Conservation (phyloP, 2,113 vertebrate species). For the Manacus vitellinus region DNA sequence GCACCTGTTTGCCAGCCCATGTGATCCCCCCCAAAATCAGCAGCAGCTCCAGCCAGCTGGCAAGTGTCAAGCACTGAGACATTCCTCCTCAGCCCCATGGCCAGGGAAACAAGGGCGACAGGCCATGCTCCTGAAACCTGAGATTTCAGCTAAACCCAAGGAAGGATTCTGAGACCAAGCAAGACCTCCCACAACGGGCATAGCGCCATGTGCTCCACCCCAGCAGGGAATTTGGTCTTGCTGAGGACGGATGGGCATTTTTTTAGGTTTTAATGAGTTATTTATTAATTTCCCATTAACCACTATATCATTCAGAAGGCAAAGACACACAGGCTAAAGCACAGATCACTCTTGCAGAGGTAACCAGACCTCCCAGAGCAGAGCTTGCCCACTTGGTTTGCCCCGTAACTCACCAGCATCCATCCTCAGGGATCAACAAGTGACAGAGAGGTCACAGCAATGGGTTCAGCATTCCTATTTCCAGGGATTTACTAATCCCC, state of each 20-base stretch:
- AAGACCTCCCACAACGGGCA: not conserved
- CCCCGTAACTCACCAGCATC: not conserved
- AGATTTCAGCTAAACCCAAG: not conserved
- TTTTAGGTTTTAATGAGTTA: not conserved
- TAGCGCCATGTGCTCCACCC: accelerated
- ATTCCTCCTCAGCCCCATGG: not conserved
- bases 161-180: not conserved
- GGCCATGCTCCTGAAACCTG: not conserved
- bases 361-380: not conserved
- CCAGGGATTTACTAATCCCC: not conserved
- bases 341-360: not conserved
- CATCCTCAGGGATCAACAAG: not conserved
- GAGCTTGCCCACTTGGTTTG: not conserved
- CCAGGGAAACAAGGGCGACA: not conserved
- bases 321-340: not conserved
- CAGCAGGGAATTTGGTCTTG: not conserved
- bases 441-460: not conserved
- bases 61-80: not conserved
- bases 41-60: not conserved
- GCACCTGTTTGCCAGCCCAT: not conserved
- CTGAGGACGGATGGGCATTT: not conserved
- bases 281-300: not conserved
- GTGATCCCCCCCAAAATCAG: not conserved
- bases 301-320: not conserved
- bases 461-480: accelerated